Conservation (phyloP, 2,888 invertebrate species). For the Coelopa pilipes region DNA sequence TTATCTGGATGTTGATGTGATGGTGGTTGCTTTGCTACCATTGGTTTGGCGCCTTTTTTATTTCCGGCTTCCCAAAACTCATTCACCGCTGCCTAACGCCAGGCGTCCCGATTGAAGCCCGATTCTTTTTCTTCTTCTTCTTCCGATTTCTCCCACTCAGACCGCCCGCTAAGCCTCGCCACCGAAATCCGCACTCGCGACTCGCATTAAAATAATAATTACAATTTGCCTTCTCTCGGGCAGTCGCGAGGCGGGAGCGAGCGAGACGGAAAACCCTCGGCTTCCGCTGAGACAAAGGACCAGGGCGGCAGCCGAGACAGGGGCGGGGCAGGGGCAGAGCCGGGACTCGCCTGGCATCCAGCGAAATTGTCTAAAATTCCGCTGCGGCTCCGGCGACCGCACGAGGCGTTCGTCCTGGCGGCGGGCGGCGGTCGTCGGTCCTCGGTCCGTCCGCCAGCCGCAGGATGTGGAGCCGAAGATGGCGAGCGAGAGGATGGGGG, state of each 20-base stretch:
- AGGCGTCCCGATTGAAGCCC: no score
- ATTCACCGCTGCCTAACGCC: no score
- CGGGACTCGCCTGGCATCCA: no score
- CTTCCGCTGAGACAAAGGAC: constrained; percentile 37
- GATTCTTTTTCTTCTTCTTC: no score
- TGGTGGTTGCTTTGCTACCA: background rate
- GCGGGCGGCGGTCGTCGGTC: constrained; percentile 43
- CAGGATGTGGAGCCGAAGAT: constrained; percentile 8
- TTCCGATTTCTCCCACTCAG: no score
- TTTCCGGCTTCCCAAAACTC: no score
- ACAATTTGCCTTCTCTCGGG: constrained; percentile 9
- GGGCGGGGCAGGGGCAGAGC: no score
- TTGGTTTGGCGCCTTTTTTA: no score
- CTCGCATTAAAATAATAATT: constrained; percentile 32
- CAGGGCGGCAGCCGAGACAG: no score
- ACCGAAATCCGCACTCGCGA: background rate
- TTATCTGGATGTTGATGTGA: background rate
- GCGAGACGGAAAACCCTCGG: background rate
- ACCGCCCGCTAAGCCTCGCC: background rate
- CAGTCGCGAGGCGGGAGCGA: background rate
- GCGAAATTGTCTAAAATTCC: constrained; percentile 13
- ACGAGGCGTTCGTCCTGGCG: constrained; percentile 55
- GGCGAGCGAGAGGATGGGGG: background rate
- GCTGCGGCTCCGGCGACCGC: constrained; percentile 53
- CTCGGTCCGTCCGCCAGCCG: background rate